A percentile compares a stretch with the other conserved stretches of the same genome.
phyloP scores from a whole-genome alignment of 2,888 invertebrate genomes.

The Eilema caniola region DNA sequence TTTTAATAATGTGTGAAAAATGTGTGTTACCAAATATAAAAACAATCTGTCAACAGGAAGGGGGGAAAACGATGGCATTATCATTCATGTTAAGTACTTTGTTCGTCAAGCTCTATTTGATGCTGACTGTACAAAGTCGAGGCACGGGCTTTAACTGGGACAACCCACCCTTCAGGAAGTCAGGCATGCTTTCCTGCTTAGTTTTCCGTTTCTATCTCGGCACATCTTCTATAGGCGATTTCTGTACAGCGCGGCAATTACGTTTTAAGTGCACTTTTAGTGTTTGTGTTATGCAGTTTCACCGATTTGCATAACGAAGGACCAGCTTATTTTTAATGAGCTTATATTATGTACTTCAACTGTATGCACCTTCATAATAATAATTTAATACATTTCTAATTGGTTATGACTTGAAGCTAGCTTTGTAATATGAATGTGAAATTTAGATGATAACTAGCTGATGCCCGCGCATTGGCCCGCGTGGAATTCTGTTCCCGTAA shows the following conservation, averaged over 20 bases:
- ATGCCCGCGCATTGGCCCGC: no score
- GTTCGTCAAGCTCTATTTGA: no score
- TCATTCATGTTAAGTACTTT: no score
- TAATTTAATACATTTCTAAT: neutral
- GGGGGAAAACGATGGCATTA: no score
- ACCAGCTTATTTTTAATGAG: neutral
- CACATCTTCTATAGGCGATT: slow-evolving; percentile 30
- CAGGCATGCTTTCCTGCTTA: slow-evolving; percentile 30
- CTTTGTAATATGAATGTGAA: neutral
- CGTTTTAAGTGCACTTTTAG: neutral
- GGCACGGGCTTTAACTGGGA: slow-evolving; percentile 39
- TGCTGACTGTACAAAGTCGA: no score
- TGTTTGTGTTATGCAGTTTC: neutral
- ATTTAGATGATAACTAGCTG: no score
- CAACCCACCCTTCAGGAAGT: slow-evolving; percentile 41
- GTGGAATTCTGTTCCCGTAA: no score
- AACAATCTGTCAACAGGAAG: no score
- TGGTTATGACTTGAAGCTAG: neutral
- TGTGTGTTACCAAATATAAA: no score
- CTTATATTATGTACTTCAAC: neutral
- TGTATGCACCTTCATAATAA: no score
- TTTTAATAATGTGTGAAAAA: no score
- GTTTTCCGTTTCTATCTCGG: slow-evolving; percentile 31
- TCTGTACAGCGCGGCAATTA: neutral
- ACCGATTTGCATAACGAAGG: neutral